Conservation (phyloP, 2,888 invertebrate species). For the Philaethria dido region DNA sequence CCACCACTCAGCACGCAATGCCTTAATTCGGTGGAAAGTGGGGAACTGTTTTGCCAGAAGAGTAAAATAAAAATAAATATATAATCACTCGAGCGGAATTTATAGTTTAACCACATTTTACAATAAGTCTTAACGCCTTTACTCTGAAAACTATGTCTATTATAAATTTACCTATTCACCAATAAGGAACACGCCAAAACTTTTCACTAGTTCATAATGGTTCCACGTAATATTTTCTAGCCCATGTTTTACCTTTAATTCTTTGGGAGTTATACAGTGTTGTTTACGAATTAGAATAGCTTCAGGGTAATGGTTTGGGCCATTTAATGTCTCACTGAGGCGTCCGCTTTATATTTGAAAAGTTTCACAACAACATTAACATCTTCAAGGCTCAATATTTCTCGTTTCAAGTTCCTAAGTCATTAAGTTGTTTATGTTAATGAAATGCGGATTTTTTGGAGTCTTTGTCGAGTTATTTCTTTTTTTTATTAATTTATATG, state of each 20-base stretch:
- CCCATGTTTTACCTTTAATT: neutral
- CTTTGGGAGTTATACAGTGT: neutral
- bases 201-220: neutral
- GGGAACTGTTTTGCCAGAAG: no score
- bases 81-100: no score
- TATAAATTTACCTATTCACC: no score
- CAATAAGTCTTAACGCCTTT: no score
- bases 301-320: conserved; percentile 11
- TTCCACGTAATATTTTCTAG: neutral
- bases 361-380: conserved; percentile 23
- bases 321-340: conserved; percentile 16
- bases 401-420: conserved; percentile 11
- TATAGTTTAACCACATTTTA: no score
- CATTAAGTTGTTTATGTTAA: neutral
- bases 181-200: neutral
- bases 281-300: conserved; percentile 21
- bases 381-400: conserved; percentile 23
- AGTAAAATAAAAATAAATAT: neutral
- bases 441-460: neutral
- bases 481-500: neutral
- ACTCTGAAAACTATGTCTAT: no score
- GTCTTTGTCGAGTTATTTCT: neutral
- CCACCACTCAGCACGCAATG: no score
- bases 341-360: conserved; percentile 18
- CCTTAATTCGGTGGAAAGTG: no score